Percentiles rank a stretch among this genome's conserved stretches.
phyloP scores from a whole-genome alignment of 2,888 invertebrate species.

The Blastobasis lacticolella region DNA sequence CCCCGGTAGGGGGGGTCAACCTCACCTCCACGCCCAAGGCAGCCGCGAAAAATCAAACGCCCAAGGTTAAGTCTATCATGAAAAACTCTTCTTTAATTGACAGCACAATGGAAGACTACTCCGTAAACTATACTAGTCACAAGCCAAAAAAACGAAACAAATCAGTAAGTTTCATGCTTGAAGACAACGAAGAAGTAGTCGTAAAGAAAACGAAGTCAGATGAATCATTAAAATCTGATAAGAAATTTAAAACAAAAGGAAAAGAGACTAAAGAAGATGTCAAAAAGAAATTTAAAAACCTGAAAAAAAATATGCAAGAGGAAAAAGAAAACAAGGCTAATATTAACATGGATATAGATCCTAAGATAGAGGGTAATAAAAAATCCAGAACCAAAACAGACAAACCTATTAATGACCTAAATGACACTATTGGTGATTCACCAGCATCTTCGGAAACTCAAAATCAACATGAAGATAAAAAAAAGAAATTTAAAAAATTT shows the following conservation, averaged over 20 bases:
- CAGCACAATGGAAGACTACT: constrained; percentile 21
- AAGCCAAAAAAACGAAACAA: constrained; percentile 58
- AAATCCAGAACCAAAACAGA: constrained; percentile 17
- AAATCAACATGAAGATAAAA: constrained; percentile 12
- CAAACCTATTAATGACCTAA: constrained; percentile 8
- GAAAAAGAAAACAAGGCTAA: constrained; percentile 29
- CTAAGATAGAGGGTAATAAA: constrained; percentile 13
- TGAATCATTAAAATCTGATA: constrained; percentile 19
- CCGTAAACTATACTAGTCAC: constrained; percentile 11
- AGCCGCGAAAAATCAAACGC: constrained; percentile 11
- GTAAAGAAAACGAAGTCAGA: constrained; percentile 51
- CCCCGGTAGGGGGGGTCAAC: constrained; percentile 20
- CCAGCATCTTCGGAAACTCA: constrained; percentile 1
- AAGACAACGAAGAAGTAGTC: constrained; percentile 42
- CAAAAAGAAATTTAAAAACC: constrained; percentile 16
- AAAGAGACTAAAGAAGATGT: constrained; percentile 16
- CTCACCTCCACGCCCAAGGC: constrained; percentile 36
- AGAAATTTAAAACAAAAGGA: constrained; percentile 10
- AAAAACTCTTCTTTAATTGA: constrained; percentile 27
- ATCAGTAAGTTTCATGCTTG: constrained; percentile 58
- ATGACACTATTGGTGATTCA: constrained; percentile 8
- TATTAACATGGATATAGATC: constrained; percentile 14
- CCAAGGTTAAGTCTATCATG: constrained; percentile 45
- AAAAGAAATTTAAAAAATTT: constrained; percentile 27
- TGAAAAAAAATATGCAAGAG: constrained; percentile 19